These are phyloP conservation scores for Nasalis larvatus DNA, from an alignment of 2,113 vertebrate genomes.

Conservation along the genomic window DNA sequence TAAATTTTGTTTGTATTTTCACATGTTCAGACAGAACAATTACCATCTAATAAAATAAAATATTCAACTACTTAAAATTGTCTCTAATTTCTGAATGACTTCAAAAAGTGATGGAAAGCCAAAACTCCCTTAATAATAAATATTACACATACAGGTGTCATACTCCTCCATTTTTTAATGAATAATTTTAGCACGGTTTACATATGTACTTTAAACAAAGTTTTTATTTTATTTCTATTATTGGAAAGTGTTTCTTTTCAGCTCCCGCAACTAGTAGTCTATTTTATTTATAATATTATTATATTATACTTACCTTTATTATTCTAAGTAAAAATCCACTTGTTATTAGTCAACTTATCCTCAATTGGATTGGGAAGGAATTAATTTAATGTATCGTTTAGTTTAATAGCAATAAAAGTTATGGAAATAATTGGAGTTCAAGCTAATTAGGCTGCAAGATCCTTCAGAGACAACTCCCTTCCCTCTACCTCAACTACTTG, in stretches of 20 bases:
- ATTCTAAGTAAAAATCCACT: background rate
- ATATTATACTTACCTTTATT: background rate
- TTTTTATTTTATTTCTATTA: background rate
- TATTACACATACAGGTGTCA: background rate
- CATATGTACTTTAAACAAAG: background rate
- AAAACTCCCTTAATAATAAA: background rate
- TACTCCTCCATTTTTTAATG: background rate
- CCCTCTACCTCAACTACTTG: background rate
- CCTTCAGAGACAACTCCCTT: background rate
- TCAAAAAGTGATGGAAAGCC: background rate
- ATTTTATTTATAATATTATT: background rate
- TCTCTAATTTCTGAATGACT: background rate
- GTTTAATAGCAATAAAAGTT: background rate
- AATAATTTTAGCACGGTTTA: background rate
- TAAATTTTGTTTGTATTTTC: background rate
- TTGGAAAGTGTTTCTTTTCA: background rate
- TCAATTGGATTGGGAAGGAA: background rate
- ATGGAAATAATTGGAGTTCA: background rate
- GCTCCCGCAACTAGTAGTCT: background rate
- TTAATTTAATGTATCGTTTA: background rate
- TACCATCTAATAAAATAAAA: constrained; percentile 10
- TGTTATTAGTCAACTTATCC: background rate
- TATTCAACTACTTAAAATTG: background rate
- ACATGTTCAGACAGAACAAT: background rate
- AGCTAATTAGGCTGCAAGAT: background rate